A percentile compares a stretch with the other conserved stretches of the same genome.
Conservation (phyloP, 2,113 vertebrate genomes). For the Indri indri region DNA sequence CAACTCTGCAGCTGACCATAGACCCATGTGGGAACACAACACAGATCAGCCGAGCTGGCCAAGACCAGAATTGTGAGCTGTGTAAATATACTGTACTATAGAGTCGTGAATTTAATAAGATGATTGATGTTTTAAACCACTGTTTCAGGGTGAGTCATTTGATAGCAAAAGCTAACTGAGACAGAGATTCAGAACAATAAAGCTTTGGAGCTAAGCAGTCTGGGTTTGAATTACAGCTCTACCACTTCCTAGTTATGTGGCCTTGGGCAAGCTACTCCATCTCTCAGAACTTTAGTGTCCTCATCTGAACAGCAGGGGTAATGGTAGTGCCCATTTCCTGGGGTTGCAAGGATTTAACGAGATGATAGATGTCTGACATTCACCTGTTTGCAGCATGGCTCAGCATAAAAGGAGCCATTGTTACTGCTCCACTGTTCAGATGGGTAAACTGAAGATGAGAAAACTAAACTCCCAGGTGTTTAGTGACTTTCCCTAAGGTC, state of each 20-base stretch:
- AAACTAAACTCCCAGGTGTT: neutral
- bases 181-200: neutral
- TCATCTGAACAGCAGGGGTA: neutral
- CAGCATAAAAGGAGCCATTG: neutral
- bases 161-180: neutral
- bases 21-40: neutral
- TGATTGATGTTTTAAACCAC: neutral
- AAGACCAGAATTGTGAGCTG: neutral
- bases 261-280: neutral
- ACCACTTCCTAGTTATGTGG: neutral
- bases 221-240: neutral
- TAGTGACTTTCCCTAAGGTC: neutral
- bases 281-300: neutral
- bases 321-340: neutral
- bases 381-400: neutral
- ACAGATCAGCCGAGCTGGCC: neutral
- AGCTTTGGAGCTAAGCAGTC: neutral
- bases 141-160: neutral
- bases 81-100: neutral
- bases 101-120: neutral
- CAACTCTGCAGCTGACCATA: neutral
- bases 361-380: neutral
- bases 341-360: neutral
- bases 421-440: neutral
- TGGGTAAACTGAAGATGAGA: neutral